phyloP scores from a whole-genome alignment of 2,113 vertebrate genomes.

The Mystacornis crossleyi region DNA sequence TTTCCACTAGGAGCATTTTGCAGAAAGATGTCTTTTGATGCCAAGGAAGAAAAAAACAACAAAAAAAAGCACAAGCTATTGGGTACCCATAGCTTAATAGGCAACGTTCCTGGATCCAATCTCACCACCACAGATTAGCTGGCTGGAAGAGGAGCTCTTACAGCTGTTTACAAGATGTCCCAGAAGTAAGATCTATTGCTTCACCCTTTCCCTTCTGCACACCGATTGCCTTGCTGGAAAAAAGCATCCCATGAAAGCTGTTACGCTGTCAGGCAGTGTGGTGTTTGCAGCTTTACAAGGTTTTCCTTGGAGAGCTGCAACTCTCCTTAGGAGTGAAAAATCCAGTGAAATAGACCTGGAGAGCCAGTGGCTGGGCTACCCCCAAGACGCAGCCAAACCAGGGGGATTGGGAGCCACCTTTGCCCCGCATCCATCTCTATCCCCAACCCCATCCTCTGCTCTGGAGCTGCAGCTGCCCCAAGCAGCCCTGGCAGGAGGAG shows the following conservation, averaged over 20 bases:
- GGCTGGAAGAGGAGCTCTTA: slow-evolving; percentile 38
- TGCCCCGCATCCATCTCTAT: too few species aligned
- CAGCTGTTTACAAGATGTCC: slow-evolving; percentile 67
- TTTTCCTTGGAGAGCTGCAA: not conserved
- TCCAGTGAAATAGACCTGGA: not conserved
- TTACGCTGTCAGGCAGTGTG: accelerated
- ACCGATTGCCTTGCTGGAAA: not conserved
- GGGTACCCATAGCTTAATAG: not conserved
- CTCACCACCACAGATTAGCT: slow-evolving; percentile 9
- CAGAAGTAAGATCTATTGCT: not conserved
- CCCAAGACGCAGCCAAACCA: not conserved
- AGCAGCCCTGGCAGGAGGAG: not conserved
- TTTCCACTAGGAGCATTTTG: slow-evolving; percentile 20
- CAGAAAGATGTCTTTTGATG: not conserved
- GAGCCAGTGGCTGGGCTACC: not conserved
- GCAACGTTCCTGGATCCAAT: not conserved
- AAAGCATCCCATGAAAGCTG: not conserved
- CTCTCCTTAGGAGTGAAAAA: not conserved
- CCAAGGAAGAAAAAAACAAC: not conserved
- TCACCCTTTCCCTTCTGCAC: not conserved
- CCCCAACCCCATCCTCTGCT: not conserved
- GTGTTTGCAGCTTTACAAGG: not conserved
- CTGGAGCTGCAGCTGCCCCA: not conserved
- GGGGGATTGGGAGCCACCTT: not conserved
- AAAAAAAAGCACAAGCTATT: not conserved